These are phyloP conservation scores for Calliphora vomitoria DNA, from an alignment of 2,888 invertebrate genomes.

Conservation along the genomic window DNA sequence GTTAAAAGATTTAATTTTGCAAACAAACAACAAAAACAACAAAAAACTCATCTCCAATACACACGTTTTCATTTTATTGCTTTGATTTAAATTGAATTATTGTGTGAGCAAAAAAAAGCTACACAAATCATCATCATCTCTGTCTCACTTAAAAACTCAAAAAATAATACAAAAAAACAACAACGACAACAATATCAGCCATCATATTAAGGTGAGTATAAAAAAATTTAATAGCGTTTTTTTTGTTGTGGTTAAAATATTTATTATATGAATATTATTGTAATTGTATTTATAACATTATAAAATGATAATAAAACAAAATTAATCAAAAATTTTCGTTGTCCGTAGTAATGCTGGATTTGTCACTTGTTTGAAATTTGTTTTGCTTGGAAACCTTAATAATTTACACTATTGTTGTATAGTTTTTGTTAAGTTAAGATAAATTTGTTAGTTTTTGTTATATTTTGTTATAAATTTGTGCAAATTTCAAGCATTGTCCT, in stretches of 20 bases:
- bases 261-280: no score
- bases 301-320: background rate
- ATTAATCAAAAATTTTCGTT: slow-evolving; percentile 1
- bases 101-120: background rate
- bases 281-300: slow-evolving; percentile 23
- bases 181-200: background rate
- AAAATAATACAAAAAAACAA: background rate
- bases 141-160: background rate
- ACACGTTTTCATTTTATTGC: slow-evolving; percentile 11
- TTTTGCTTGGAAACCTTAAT: slow-evolving; percentile 12
- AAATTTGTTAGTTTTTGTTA: background rate
- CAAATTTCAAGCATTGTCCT: background rate
- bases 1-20: slow-evolving; percentile 53
- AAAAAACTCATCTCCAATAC: background rate
- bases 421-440: background rate
- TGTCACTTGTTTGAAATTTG: background rate
- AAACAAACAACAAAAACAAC: slow-evolving; percentile 39
- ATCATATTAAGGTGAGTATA: slow-evolving; percentile 48
- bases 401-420: background rate
- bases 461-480: background rate
- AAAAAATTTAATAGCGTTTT: slow-evolving; percentile 27
- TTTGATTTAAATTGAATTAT: slow-evolving; percentile 57
- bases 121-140: slow-evolving; percentile 8
- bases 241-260: background rate
- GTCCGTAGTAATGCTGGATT: background rate